phyloP scores from a whole-genome alignment of 1,140 invertebrate species.

The Orchestia grillus region DNA sequence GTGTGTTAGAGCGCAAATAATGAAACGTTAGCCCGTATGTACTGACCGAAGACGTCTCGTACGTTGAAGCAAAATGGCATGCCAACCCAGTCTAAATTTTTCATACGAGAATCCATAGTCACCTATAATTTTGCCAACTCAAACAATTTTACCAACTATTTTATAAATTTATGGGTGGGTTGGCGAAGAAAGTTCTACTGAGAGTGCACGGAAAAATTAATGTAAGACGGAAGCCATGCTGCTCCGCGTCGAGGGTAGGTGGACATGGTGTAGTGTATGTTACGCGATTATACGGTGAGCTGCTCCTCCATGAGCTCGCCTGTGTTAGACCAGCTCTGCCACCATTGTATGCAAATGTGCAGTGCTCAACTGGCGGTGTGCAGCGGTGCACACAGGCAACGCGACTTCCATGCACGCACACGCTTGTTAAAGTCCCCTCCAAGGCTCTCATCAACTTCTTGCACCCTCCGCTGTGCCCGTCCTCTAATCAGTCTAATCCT shows the following conservation, averaged over 20 bases:
- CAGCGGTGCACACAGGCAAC: not conserved
- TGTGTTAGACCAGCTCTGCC: not conserved
- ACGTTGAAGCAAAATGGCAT: not conserved
- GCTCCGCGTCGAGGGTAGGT: not conserved
- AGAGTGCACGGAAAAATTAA: not conserved
- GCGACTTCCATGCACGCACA: slow-evolving; percentile 21
- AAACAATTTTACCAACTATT: no score
- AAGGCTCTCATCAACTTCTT: slow-evolving; percentile 13
- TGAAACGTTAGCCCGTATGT: not conserved
- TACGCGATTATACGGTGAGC: slow-evolving; percentile 20
- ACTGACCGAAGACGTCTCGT: not conserved
- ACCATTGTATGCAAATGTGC: slow-evolving; percentile 26
- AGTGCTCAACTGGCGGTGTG: not conserved
- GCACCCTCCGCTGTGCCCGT: slow-evolving; percentile 17
- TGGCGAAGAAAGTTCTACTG: no score
- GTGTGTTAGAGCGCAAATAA: no score
- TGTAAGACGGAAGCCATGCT: not conserved
- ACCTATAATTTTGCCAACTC: no score
- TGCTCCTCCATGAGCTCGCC: slow-evolving; percentile 22
- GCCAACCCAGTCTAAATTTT: no score
- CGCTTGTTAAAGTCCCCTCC: slow-evolving; percentile 12
- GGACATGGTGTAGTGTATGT: not conserved
- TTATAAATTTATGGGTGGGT: no score
- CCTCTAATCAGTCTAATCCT: not conserved
- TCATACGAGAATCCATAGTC: no score